phyloP scores from a whole-genome alignment of 1,140 invertebrate species.

The Magallana angulata region DNA sequence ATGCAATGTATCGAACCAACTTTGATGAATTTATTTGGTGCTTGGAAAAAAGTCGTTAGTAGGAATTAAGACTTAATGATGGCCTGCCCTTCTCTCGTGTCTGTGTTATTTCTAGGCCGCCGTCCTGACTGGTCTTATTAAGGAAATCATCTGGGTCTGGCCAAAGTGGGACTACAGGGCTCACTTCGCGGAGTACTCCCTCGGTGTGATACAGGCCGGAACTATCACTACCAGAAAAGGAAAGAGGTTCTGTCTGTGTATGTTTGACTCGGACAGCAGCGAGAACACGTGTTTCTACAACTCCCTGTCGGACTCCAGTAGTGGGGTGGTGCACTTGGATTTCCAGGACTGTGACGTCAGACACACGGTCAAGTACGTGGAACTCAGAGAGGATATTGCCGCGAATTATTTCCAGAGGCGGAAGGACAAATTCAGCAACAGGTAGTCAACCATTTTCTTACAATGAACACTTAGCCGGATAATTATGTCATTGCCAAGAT shows the following conservation, averaged over 20 bases:
- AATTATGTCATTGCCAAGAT: too few species aligned
- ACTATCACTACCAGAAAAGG: background rate
- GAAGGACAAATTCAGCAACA: background rate
- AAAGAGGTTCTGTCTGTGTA: background rate
- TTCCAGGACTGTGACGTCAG: background rate
- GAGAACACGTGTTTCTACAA: slow-evolving; percentile 21
- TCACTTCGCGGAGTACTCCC: slow-evolving; percentile 6
- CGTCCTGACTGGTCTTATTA: background rate
- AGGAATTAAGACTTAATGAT: too few species aligned
- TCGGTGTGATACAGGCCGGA: background rate
- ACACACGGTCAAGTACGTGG: slow-evolving; percentile 1
- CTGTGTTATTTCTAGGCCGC: background rate
- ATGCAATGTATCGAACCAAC: too few species aligned
- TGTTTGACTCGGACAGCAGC: slow-evolving; percentile 7
- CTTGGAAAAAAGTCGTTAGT: too few species aligned
- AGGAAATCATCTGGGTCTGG: slow-evolving; percentile 11
- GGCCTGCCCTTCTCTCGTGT: too few species aligned
- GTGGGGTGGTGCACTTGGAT: background rate
- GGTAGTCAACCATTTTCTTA: background rate
- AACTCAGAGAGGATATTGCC: background rate
- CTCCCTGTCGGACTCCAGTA: background rate
- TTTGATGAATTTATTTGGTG: too few species aligned
- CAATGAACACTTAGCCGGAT: too few species aligned
- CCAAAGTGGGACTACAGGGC: background rate
- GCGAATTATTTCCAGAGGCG: background rate